These are phyloP conservation scores for Phenganax marumi DNA, from an alignment of 92 coral and sea anemone genomes.

Conservation along the genomic window DNA sequence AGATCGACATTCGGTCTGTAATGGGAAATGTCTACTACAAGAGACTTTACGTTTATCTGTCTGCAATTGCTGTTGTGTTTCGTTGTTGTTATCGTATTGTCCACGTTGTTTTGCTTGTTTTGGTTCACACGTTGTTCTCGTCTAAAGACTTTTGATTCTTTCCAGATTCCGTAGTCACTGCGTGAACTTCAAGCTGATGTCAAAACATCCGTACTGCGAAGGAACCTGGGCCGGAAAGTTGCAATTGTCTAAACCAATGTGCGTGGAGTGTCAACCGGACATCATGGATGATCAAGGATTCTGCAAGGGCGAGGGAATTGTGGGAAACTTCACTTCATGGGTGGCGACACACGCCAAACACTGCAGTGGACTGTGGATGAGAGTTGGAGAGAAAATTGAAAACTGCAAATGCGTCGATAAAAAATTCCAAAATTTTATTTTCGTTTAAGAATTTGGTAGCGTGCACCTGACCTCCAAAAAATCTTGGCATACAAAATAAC, in stretches of 20 bases:
- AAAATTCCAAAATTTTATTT: constrained; percentile 83
- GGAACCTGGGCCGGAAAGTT: constrained; percentile 92
- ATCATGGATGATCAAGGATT: constrained; percentile 83
- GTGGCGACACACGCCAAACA: constrained; percentile 81
- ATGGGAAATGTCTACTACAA: too few relatives aligned
- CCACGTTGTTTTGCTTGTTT: too few relatives aligned
- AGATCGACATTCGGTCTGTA: too few relatives aligned
- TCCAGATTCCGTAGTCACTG: constrained; percentile 69
- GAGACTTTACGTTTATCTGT: too few relatives aligned
- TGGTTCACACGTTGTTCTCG: neutral
- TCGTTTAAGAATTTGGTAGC: constrained; percentile 60
- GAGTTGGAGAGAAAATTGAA: constrained; percentile 70
- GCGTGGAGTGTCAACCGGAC: constrained; percentile 85
- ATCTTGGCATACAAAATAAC: too few relatives aligned
- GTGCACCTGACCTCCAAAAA: neutral
- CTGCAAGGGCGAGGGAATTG: constrained; percentile 88
- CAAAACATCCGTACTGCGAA: constrained; percentile 92
- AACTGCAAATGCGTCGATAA: constrained; percentile 73
- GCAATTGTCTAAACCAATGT: constrained; percentile 76
- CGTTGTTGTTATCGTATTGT: too few relatives aligned
- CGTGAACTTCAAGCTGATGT: constrained; percentile 70
- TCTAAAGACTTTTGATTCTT: neutral
- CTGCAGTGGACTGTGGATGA: constrained; percentile 94
- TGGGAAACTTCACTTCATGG: constrained; percentile 86
- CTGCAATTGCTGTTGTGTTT: too few relatives aligned